Base-by-base conservation (phyloP, 2,888 invertebrate genomes). In the Netelia virgata region DNA sequence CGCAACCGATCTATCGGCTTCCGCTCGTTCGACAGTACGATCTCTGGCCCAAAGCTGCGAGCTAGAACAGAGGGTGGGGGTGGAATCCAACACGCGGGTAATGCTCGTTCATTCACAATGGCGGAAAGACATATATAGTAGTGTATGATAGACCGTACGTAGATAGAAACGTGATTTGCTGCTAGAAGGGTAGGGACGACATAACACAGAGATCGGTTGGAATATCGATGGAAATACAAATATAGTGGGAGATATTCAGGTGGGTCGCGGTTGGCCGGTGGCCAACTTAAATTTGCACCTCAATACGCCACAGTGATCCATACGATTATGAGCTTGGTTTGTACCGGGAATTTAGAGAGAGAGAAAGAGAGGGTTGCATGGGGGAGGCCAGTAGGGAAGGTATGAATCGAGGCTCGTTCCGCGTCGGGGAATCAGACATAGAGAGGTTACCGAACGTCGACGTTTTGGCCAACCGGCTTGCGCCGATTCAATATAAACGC, bases 271-370 rank as follows among this genome's bases (percentile, higher is more conserved):
- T 61, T 81, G 84, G 81, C 81, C 78, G 16, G 63, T 63, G 59
- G 77, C 78, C 70, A 84, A 84, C 81, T 84, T 84, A 77, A 81
- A 84, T 84, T 84, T 84, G 84, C 82, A 84, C 84, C 83, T 85
- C 73, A 86, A 87, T 87, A 79, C 83, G 43, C 50, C 72, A 66
- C 75, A 83, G 84, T 85, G 70, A 86, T 84, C 78, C 84, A 86
- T 85, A 85, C 80, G 87, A 86, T 86, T 82, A 86, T 86, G 87
- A 78, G 76, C 57, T 68, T 63, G 76, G 69, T 77, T 84, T 81
- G 80, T 77, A 68, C 75, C 50, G 47, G 41, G 11, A 23, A 69
- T 59, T 79, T 69, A 61, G 47, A 50, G 64, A 53, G 72, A 59
- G 68, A 57, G 18, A 14, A 59, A 68, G 28, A 76, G 36, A 55